Evolutionary conservation across 2,113 vertebrate genomes (phyloP), one percentile per base, ranked within the genome.

Genomic region (Atlantisia rogersi): DNA sequence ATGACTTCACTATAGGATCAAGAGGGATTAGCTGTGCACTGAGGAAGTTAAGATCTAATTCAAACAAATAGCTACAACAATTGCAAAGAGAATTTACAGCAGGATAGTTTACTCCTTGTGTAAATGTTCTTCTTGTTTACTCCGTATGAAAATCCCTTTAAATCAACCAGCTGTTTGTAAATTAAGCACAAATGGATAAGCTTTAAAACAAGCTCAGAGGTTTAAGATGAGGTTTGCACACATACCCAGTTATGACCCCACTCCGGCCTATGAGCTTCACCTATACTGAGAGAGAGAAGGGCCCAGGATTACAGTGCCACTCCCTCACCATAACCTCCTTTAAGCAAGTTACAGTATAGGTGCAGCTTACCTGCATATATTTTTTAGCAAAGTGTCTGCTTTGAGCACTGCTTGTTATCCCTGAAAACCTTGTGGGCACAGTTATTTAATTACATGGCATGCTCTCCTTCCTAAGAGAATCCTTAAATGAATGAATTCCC

Each of bases 81-180:
- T 46, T 82, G 86, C 28, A 5, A 60, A 82, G 87, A 77, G 81
- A 94, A 89, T 96, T 94, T 95, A 89, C 8, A 9, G 77, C 46
- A 48, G 59, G 50, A 64, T 40, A 50, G 86, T 91, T 94, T 85
- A 91, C 74, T 91, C 46, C 2, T 63, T 75, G 89, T 87, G 84
- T 93, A 93, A 94, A 94, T 80, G 84, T 87, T 92, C 44, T 81
- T 35, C 85, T 89, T 96, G 91, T 90, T 97, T 95, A 95, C 83
- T 87, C 42, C 82, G 42, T 9, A 89, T 0, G 63, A 73, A 94
- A 96, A 96, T 94, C 96, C 94, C 92, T 92, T 95, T 95, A 97
- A 91, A 93, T 60, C 82, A 84, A 93, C 46, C 95, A 96, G 91
- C 94, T 97, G 92, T 94, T 95, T 94, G 78, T 70, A 95, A 95